These are phyloP conservation scores for Acanthochromis polyacanthus DNA, from an alignment of 2,113 vertebrate genomes.

Conservation along the genomic window DNA sequence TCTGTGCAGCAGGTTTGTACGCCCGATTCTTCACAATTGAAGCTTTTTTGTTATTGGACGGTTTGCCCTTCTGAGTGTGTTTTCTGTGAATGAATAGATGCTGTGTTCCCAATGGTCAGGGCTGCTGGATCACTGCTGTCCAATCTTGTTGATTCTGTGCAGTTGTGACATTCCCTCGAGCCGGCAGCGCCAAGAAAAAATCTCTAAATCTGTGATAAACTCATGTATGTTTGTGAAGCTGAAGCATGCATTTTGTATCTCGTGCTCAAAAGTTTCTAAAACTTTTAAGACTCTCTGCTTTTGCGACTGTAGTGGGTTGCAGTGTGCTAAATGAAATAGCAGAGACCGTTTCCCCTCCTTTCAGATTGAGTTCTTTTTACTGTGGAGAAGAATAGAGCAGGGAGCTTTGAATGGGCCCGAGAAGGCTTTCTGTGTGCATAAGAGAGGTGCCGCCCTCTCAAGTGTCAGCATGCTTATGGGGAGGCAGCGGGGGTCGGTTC, in stretches of 20 bases:
- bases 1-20: conserved; percentile 66
- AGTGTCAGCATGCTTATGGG: conserved; percentile 72
- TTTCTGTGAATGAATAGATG: conserved; percentile 34
- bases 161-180: conserved; percentile 23
- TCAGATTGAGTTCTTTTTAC: conserved; percentile 64
- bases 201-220: neutral
- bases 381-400: conserved; percentile 69
- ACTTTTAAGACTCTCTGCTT: conserved; percentile 39
- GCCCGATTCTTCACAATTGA: conserved; percentile 1
- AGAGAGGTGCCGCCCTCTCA: conserved; percentile 77
- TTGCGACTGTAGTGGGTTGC: conserved; percentile 10
- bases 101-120: conserved; percentile 37
- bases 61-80: conserved; percentile 3
- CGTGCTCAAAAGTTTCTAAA: neutral
- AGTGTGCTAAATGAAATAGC: conserved; percentile 44
- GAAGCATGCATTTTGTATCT: neutral
- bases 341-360: conserved; percentile 61
- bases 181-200: conserved; percentile 6
- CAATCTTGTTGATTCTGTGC: conserved; percentile 23
- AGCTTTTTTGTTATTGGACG: neutral
- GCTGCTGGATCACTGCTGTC: conserved; percentile 45
- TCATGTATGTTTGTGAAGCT: neutral
- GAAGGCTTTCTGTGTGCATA: conserved; percentile 69
- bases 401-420: conserved; percentile 72
- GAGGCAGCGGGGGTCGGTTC: conserved; percentile 22